A percentile compares a stretch with the other conserved stretches of the same genome.
Evolutionary conservation across 2,888 invertebrate genomes (phyloP).

Genomic region (Cheilosia urbana): DNA sequence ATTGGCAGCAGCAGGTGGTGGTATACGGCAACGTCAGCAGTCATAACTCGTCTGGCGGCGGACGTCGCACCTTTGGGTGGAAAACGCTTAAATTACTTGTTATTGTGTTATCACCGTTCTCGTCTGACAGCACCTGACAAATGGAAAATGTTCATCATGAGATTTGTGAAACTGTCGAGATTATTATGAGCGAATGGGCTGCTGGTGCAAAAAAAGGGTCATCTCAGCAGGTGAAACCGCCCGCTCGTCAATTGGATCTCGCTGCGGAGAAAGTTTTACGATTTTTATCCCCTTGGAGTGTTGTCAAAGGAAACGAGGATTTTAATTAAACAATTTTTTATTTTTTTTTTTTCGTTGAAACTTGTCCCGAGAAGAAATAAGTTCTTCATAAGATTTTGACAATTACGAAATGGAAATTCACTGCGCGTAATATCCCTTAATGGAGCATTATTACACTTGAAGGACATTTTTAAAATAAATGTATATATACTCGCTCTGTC

Average conservation of each 20-base stretch:
- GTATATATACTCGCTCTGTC: no score
- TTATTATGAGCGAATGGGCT: slow-evolving; percentile 19
- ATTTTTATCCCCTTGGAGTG: slow-evolving; percentile 47
- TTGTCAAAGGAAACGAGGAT: slow-evolving; percentile 52
- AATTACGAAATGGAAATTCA: slow-evolving; percentile 65
- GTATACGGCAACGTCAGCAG: slow-evolving; percentile 19
- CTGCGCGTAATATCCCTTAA: slow-evolving; percentile 66
- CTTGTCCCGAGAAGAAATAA: background rate
- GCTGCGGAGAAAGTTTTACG: slow-evolving; percentile 28
- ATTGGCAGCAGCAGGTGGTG: slow-evolving; percentile 47
- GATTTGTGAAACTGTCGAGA: slow-evolving; percentile 44
- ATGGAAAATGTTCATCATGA: slow-evolving; percentile 60
- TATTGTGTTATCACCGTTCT: slow-evolving; percentile 65
- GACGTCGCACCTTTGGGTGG: slow-evolving; percentile 39
- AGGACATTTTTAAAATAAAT: slow-evolving; percentile 12
- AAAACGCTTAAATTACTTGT: slow-evolving; percentile 69
- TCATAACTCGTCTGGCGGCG: slow-evolving; percentile 39
- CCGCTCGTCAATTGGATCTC: slow-evolving; percentile 10
- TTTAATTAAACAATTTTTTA: slow-evolving; percentile 51
- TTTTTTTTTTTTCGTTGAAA: slow-evolving; percentile 7
- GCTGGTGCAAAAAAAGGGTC: no score
- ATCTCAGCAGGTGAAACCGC: slow-evolving; percentile 51
- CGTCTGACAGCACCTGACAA: slow-evolving; percentile 55
- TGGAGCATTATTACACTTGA: slow-evolving; percentile 61
- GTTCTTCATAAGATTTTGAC: slow-evolving; percentile 63